Conservation (phyloP, 2,888 invertebrate species). For the Ceraclea dissimilis region DNA sequence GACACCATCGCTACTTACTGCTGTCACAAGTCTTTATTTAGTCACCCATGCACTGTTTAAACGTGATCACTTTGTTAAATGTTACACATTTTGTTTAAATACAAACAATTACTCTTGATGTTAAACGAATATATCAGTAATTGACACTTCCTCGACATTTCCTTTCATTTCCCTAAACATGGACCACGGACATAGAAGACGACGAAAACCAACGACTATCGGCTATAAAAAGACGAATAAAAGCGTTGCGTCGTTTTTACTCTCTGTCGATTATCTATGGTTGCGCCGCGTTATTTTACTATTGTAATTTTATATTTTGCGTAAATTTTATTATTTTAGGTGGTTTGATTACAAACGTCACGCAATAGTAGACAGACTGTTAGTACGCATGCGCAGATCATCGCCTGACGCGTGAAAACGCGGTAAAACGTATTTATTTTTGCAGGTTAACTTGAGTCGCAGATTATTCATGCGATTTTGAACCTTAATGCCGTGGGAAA, state of each 20-base stretch:
- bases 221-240: not conserved
- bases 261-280: not conserved
- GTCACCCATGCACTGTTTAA: not conserved
- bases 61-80: not conserved
- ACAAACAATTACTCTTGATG: not conserved
- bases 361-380: too few relatives aligned
- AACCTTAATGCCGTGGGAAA: too few relatives aligned
- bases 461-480: too few relatives aligned
- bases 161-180: slow-evolving; percentile 2
- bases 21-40: not conserved
- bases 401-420: too few relatives aligned
- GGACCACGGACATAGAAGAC: slow-evolving; percentile 1
- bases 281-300: too few relatives aligned
- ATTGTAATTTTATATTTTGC: too few relatives aligned
- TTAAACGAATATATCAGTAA: not conserved
- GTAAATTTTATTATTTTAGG: too few relatives aligned
- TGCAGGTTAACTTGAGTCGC: too few relatives aligned
- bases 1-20: not conserved
- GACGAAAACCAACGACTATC: slow-evolving; percentile 1
- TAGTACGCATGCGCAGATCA: too few relatives aligned
- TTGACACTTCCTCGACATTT: slow-evolving; percentile 1
- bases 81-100: not conserved
- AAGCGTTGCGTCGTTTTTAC: not conserved
- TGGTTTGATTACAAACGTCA: too few relatives aligned
- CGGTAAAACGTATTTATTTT: too few relatives aligned